Evolutionary conservation across 1,140 invertebrate genomes (phyloP), one percentile per base, ranked within the genome.

Genomic region (Drosophila kohkoa): DNA sequence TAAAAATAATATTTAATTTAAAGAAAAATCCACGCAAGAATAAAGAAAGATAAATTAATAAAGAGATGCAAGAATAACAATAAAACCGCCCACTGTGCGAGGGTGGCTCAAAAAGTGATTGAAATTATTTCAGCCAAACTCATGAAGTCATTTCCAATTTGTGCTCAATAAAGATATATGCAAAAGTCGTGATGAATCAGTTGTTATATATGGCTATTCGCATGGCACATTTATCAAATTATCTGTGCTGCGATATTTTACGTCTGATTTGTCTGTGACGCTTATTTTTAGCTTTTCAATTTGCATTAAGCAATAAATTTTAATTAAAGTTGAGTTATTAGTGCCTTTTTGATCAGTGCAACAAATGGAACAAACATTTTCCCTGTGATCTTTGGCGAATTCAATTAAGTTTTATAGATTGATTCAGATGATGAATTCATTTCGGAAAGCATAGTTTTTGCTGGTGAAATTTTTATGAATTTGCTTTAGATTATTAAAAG

Each of bases 1-100:
- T 83, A 87, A 77, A 87, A 87, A 88, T 87, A 85, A 65, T 38
- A 51, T 41, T 28, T 8, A 76, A 52, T 58, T 25, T 43, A 25
- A 75, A 63, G 62, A 55, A 65, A 57, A 52, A 43, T 7, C 11
- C 41, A 13, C 11, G 41, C 41, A 43, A 43, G 41, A 43, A 54
- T 43, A 43, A 49, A 63, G 38, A 46, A 25, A 25, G 20, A 25
- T 4, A 45, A 30, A 66, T 55, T 45, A 65, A 58, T 57, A 57
- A 52, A 25, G 15, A 32, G 20, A 5, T 13, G 28, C 54, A 51
- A 32, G 25, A 66, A 57, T 41, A 66, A 60, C 48, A 54, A 58
- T 25, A 32, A 46, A 74, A 41, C 4, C 63, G 70, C 45, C 45
- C 62, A 66, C 52, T 15, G 30, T 68, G 45, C 72, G 72, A 75